Percentiles rank a stretch among this genome's conserved stretches.
phyloP scores from a whole-genome alignment of 2,888 invertebrate genomes.

The Cancer borealis region DNA sequence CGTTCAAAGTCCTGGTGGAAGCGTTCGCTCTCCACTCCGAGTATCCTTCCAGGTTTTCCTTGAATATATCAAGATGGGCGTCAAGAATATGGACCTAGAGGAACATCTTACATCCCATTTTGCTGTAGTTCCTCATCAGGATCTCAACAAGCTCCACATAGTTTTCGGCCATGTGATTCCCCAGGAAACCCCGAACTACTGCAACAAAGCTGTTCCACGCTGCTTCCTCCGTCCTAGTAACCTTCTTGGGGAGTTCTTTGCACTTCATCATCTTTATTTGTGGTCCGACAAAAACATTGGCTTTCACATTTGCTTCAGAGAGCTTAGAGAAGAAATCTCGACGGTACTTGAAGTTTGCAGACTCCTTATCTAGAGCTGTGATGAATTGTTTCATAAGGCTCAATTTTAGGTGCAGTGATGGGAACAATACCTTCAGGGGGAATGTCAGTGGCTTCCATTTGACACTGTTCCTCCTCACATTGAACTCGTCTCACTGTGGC shows the following conservation, averaged over 20 bases:
- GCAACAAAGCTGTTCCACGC: slow-evolving; percentile 6
- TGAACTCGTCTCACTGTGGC: slow-evolving; percentile 64
- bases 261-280: slow-evolving; percentile 63
- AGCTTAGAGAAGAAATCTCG: slow-evolving; percentile 73
- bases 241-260: neutral
- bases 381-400: slow-evolving; percentile 78
- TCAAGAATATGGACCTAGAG: too few species aligned
- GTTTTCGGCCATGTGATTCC: slow-evolving; percentile 14
- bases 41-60: too few species aligned
- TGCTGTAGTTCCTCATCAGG: too few species aligned
- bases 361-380: slow-evolving; percentile 67
- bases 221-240: slow-evolving; percentile 28
- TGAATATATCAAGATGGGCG: too few species aligned
- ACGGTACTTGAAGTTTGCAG: slow-evolving; percentile 67
- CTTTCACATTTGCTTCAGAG: slow-evolving; percentile 75
- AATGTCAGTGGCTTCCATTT: slow-evolving; percentile 71
- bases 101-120: too few species aligned
- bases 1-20: too few species aligned
- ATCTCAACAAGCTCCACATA: neutral
- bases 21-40: too few species aligned
- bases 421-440: slow-evolving; percentile 70
- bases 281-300: slow-evolving; percentile 75
- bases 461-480: slow-evolving; percentile 64
- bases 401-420: slow-evolving; percentile 77
- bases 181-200: slow-evolving; percentile 26